Conservation (phyloP, 1,140 invertebrate genomes). For the Camponotus pennsylvanicus region DNA sequence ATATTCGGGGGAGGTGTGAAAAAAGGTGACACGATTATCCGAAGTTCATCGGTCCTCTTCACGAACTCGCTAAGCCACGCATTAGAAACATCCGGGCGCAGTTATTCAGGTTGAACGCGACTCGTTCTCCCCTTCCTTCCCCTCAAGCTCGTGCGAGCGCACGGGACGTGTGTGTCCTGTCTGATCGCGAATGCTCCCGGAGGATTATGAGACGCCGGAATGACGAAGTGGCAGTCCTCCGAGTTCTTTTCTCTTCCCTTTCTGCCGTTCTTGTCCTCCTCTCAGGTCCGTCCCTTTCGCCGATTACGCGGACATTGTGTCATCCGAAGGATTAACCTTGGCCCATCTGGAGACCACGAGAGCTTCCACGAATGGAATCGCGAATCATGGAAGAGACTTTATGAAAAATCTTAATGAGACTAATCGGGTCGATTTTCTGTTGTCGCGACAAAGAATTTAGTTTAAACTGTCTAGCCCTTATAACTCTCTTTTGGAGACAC, state of each 20-base stretch:
- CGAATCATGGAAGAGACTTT: constrained; percentile 33
- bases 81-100: constrained; percentile 80
- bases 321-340: constrained; percentile 78
- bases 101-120: constrained; percentile 77
- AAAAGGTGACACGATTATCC: constrained; percentile 69
- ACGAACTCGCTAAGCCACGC: constrained; percentile 75
- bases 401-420: constrained; percentile 30
- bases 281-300: constrained; percentile 52
- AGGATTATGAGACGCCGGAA: constrained; percentile 79
- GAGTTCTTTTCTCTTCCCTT: constrained; percentile 31
- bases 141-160: constrained; percentile 39
- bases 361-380: constrained; percentile 57
- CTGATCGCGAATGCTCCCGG: constrained; percentile 79
- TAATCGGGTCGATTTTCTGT: background rate
- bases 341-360: constrained; percentile 63
- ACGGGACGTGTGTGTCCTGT: constrained; percentile 59
- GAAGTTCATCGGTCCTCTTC: constrained; percentile 75
- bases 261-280: constrained; percentile 5
- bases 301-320: constrained; percentile 81
- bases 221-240: constrained; percentile 63
- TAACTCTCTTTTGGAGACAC: too few relatives aligned
- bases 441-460: background rate
- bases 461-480: background rate
- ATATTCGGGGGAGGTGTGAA: constrained; percentile 6
- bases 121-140: constrained; percentile 68